A percentile compares a stretch with the other conserved stretches of the same genome.
phyloP scores from a whole-genome alignment of 2,888 invertebrate species.

The Empis stercorea region DNA sequence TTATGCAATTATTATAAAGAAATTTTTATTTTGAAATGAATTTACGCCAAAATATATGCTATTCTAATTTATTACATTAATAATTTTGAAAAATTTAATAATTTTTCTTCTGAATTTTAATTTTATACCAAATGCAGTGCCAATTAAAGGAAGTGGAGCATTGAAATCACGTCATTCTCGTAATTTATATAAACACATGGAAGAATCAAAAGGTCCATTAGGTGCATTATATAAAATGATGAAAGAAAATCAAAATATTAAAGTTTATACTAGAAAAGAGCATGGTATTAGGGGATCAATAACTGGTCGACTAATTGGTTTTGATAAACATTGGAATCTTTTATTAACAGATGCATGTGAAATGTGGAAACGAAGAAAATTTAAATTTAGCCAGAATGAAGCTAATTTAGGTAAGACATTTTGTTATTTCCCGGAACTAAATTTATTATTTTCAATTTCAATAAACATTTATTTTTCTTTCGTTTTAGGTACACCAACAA shows the following conservation, averaged over 20 bases:
- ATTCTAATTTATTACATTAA: too few species aligned
- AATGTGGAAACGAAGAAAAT: slow-evolving; percentile 53
- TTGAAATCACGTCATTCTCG: slow-evolving; percentile 21
- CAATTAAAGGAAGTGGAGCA: slow-evolving; percentile 14
- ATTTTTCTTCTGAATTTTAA: too few species aligned
- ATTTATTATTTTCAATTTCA: neutral
- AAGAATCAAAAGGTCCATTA: slow-evolving; percentile 46
- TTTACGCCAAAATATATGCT: too few species aligned
- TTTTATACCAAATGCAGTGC: slow-evolving; percentile 23
- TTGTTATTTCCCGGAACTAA: neutral
- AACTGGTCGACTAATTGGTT: slow-evolving; percentile 67
- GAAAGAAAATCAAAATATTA: slow-evolving; percentile 15
- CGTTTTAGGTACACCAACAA: slow-evolving; percentile 33
- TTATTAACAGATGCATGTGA: slow-evolving; percentile 73
- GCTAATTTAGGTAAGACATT: slow-evolving; percentile 2
- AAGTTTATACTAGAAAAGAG: slow-evolving; percentile 52
- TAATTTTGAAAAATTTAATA: too few species aligned
- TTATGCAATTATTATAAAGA: too few species aligned
- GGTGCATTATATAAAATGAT: slow-evolving; percentile 44
- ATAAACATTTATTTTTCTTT: slow-evolving; percentile 12
- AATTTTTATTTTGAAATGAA: too few species aligned
- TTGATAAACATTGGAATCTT: slow-evolving; percentile 91
- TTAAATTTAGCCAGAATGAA: slow-evolving; percentile 26
- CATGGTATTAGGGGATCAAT: slow-evolving; percentile 62
- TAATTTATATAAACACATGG: slow-evolving; percentile 44